Evolutionary conservation across 2,888 invertebrate species (phyloP), one percentile per base, ranked within the genome.

Genomic region (Eristalis pertinax): DNA sequence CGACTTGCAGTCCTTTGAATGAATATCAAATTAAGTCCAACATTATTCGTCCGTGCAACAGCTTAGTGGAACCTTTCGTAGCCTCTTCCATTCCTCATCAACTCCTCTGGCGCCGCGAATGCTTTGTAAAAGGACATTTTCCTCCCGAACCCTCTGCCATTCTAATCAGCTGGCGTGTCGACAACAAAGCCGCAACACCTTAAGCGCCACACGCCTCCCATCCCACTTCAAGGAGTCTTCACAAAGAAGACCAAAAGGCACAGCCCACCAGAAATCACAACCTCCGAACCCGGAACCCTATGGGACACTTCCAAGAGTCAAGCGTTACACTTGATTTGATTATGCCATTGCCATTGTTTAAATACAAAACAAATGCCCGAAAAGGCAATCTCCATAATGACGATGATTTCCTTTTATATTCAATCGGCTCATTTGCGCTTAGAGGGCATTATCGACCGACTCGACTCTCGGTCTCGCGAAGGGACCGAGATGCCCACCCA

Each of bases 331-430:
- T 68, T 74, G 58, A 74, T 78, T 86, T 83, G 83, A 83, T 86
- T 74, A 78, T 74, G 67, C 70, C 67, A 79, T 86, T 86, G 78
- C 75, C 67, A 75, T 86, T 86, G 82, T 86, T 75, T 77, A 74
- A 82, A 78, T 72, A 67, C 83, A 86, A 82, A 86, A 86, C 83
- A 86, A 79, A 78, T 67, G 75, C 83, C 82, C 62, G 58, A 78
- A 75, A 78, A 78, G 86, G 74, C 74, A 65, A 86, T 83, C 82
- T 72, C 29, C 69, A 35, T 82, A 50, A 50, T 50, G 78, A 83
- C 58, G 83, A 86, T 86, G 82, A 86, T 86, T 75, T 83, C 70
- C 82, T n/a, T 78, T 75, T 82, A 79, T 72, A 83, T 82, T 86
- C 82, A 78, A 83, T 86, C 86, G 83, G 78, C 78, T 86, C 82